Conservation (phyloP, 2,797 vertebrate genomes). For the Odontamblyopus lacepedii region DNA sequence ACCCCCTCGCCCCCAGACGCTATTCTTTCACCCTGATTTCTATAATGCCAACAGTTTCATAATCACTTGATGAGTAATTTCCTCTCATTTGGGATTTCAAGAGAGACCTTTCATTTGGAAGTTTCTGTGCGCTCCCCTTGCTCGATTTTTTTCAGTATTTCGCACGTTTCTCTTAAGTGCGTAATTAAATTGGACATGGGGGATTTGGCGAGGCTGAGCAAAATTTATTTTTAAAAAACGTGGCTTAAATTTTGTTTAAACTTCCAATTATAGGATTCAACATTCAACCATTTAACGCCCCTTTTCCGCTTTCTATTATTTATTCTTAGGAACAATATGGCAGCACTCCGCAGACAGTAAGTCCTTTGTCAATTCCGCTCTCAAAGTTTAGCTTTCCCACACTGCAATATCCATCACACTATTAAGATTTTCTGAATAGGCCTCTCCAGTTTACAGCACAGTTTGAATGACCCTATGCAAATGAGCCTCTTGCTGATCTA, state of each 20-base stretch:
- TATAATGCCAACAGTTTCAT: conserved; percentile 80
- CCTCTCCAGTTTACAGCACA: conserved; percentile 90
- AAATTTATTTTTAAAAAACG: conserved; percentile 37
- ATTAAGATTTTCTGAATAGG: conserved; percentile 92
- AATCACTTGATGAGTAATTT: conserved; percentile 86
- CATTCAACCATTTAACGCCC: conserved; percentile 25
- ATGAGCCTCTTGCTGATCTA: conserved; percentile 89
- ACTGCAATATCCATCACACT: conserved; percentile 91
- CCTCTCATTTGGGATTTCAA: conserved; percentile 77
- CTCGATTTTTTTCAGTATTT: conserved; percentile 55
- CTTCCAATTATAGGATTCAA: conserved; percentile 18
- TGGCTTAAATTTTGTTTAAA: conserved; percentile 41
- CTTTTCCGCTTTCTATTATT: conserved; percentile 37
- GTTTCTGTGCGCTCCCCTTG: conserved; percentile 44
- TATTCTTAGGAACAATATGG: conserved; percentile 51
- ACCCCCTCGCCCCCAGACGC: conserved; percentile 56
- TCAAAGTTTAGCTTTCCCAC: conserved; percentile 84
- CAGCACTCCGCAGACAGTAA: conserved; percentile 46
- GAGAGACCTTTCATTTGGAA: conserved; percentile 62
- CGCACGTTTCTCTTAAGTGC: conserved; percentile 64
- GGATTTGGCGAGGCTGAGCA: conserved; percentile 25
- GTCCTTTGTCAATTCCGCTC: conserved; percentile 59
- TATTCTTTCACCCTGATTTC: conserved; percentile 79
- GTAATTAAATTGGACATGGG: conserved; percentile 60
- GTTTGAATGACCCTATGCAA: conserved; percentile 91